Base-by-base conservation (phyloP, 2,113 vertebrate species). In the Pungitius pungitius region DNA sequence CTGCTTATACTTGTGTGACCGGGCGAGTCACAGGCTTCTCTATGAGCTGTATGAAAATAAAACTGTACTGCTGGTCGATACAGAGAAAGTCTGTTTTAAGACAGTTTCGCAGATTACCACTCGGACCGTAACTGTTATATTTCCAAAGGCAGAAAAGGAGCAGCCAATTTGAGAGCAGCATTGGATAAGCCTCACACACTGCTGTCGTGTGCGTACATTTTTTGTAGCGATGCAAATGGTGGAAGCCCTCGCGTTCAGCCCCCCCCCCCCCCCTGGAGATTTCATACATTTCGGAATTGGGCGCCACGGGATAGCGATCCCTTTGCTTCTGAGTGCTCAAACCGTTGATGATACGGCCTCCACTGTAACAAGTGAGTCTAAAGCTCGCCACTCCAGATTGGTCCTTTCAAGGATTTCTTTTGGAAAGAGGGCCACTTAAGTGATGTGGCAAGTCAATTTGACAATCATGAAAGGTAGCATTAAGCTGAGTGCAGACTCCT, bases 401-500 rank as follows among this genome's bases (percentile, higher is more conserved):
- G 72, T 56, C 68, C 73, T 88, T 72, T 80, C 68, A 72, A 82
- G 75, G 81, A 81, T 80, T 86, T 73, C 43, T 69, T 74, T 85
- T 90, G 83, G 89, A 76, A 73, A 88, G 73, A 88, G 81, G 77
- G 65, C 67, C 87, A 85, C 83, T 93, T 91, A 72, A 88, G 65
- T 87, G 87, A 94, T 66, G 75, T 70, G 89, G 63, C 17, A 2
- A 85, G 93, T 88, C 87, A 89, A 87, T 89, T 56, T 94, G 87
- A 92, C 87, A 87, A 89, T 90, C 91, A 87, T 92, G 78, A 93
- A 93, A 93, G 81, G 89, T 69, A 86, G 56, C 80, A 78, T 70
- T 78, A 89, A 92, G 51, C 51, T 78, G 88, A 87, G 88, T 85
- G 76, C 80, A 84, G 90, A 70, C 51, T 83, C 43, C 73, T 86